Base-by-base conservation (phyloP, 2,888 invertebrate genomes). In the Oligia fasciuncula region DNA sequence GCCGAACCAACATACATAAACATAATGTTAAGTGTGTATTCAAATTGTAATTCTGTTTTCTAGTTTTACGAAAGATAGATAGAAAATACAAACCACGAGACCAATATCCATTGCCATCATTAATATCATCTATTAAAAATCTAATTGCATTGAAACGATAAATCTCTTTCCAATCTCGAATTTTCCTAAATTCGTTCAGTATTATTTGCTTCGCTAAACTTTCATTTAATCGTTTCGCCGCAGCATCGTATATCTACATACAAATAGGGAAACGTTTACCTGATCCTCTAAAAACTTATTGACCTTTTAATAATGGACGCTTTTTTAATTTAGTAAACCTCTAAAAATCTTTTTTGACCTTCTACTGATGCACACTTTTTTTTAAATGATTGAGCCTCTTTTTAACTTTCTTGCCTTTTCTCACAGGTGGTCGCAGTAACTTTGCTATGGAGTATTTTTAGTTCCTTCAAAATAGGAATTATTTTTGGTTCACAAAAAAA, bases 141-240 rank as follows among this genome's bases (percentile, higher is more conserved):
- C 54, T 67, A 80, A 85, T 80, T 70, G 73, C 77, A 77, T 73
- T 76, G 65, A 80, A 86, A 76, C 68, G 35, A 84, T 90, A 79
- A 86, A 84, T 85, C 79, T 76, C n/a, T 79, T 87, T 76, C 68
- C 62, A 65, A 82, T 79, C 63, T 69, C 66, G 77, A 78, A 83
- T 71, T 72, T 79, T 78, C 76, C 79, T 72, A 82, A 77, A 81
- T 83, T 77, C 69, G 76, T 86, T 83, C 81, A 76, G 79, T 80
- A 74, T 67, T 84, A 70, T 81, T 85, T 87, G 77, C 63, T 76
- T 79, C 77, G 79, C 77, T 81, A 80, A 85, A 85, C 85, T 87
- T 90, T 90, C 78, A 89, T 91, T 89, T 82, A 89, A 90, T 88
- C 86, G 87, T 85, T 89, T 83, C 85, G 79, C 81, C 79, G 54